These are phyloP conservation scores for Diplolepis rosae DNA, from an alignment of 2,888 invertebrate species.

Conservation along the genomic window DNA sequence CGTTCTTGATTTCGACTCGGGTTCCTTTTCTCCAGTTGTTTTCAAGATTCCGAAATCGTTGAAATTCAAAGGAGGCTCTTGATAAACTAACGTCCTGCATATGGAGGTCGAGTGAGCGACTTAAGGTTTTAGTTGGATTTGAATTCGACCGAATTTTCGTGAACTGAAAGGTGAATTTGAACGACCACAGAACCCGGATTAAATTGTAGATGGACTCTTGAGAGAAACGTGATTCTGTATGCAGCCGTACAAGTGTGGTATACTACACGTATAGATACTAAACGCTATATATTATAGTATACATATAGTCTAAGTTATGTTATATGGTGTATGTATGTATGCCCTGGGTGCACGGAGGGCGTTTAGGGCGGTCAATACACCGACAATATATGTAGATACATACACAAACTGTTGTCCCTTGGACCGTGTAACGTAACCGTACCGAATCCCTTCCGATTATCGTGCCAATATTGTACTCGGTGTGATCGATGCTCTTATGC, in stretches of 20 bases:
- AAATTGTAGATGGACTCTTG: slow-evolving; percentile 31
- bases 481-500: slow-evolving; percentile 64
- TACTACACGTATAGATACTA: too few species aligned
- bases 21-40: background rate
- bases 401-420: slow-evolving; percentile 21
- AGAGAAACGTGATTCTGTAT: slow-evolving; percentile 24
- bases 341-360: slow-evolving; percentile 8
- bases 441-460: slow-evolving; percentile 65
- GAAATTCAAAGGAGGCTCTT: slow-evolving; percentile 16
- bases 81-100: slow-evolving; percentile 22
- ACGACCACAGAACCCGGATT: slow-evolving; percentile 24
- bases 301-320: slow-evolving; percentile 14
- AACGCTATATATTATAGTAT: too few species aligned
- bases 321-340: background rate
- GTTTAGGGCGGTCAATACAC: slow-evolving; percentile 20
- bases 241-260: slow-evolving; percentile 9
- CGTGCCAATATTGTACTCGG: slow-evolving; percentile 66
- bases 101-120: slow-evolving; percentile 8
- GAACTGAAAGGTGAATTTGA: slow-evolving; percentile 27
- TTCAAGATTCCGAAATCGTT: slow-evolving; percentile 9
- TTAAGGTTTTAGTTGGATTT: slow-evolving; percentile 1
- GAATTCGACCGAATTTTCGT: slow-evolving; percentile 21
- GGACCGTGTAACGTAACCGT: slow-evolving; percentile 27
- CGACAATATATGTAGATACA: slow-evolving; percentile 26
- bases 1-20: background rate